A percentile compares a stretch with the other conserved stretches of the same genome.
Evolutionary conservation across 2,888 invertebrate genomes (phyloP).

Genomic region (Caenorhabditis doughertyi): DNA sequence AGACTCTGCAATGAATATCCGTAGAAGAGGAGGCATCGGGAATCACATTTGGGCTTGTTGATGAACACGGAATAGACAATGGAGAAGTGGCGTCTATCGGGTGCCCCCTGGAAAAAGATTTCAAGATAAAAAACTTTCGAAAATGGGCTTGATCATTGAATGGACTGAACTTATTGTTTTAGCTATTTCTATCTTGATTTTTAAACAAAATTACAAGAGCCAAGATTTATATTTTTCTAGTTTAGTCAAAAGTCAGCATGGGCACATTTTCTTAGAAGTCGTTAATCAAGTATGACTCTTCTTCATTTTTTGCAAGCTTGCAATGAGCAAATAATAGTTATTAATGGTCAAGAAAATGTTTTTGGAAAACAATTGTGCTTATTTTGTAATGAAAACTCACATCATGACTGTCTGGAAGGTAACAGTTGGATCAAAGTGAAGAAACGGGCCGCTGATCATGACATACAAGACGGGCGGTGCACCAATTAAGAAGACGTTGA

Average conservation of each 20-base stretch:
- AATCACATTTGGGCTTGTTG: conserved; percentile 27
- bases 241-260: background rate
- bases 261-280: background rate
- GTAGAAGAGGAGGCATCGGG: conserved; percentile 10
- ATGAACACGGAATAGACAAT: conserved; percentile 40
- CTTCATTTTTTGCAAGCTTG: too few relatives aligned
- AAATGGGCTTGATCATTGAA: conserved; percentile 22
- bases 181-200: too few relatives aligned
- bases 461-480: conserved; percentile 44
- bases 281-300: background rate
- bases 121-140: background rate
- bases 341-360: too few relatives aligned
- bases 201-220: too few relatives aligned
- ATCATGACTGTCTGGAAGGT: conserved; percentile 39
- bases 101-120: conserved; percentile 45
- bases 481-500: conserved; percentile 23
- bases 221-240: too few relatives aligned
- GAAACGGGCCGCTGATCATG: conserved; percentile 57
- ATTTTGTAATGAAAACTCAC: conserved; percentile 49
- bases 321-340: too few relatives aligned
- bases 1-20: conserved; percentile 58
- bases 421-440: conserved; percentile 33
- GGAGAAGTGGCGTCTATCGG: conserved; percentile 34
- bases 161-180: background rate
- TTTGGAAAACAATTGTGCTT: too few relatives aligned